Evolutionary conservation across 92 coral and sea anemone genomes (phyloP).

Genomic region (Heteractis magnifica): DNA sequence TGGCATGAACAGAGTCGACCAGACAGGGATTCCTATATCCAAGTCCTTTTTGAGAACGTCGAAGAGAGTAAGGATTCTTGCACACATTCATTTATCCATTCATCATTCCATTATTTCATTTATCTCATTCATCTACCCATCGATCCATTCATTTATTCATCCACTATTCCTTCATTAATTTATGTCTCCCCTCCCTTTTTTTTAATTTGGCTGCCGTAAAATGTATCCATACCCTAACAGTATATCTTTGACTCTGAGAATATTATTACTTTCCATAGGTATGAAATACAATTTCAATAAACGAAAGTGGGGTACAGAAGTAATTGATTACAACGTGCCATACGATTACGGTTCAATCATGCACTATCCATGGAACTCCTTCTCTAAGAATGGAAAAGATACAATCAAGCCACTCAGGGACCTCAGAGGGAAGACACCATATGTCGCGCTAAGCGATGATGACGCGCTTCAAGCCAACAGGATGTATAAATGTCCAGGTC

Average conservation of each 20-base stretch:
- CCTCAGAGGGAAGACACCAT: conserved; percentile 77
- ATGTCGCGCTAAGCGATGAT: conserved; percentile 77
- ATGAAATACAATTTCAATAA: conserved; percentile 88
- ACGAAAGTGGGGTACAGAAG: conserved; percentile 81
- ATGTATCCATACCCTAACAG: too few species aligned
- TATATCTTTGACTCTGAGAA: too few species aligned
- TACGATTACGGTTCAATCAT: conserved; percentile 88
- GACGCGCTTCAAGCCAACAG: conserved; percentile 88
- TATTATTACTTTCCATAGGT: conserved; percentile 32
- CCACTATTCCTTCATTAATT: too few species aligned
- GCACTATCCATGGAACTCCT: conserved; percentile 94
- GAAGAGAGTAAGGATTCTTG: conserved; percentile 53
- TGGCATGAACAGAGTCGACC: conserved; percentile 99
- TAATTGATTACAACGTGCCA: conserved; percentile 84
- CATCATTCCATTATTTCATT: not conserved
- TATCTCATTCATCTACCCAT: too few species aligned
- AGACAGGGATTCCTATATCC: conserved; percentile 79
- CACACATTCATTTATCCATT: not conserved
- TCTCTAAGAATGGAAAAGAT: conserved; percentile 75
- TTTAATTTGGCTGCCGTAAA: too few species aligned
- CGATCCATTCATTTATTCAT: too few species aligned
- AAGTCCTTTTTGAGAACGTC: conserved; percentile 66
- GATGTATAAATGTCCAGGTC: conserved; percentile 93
- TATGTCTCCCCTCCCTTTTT: too few species aligned
- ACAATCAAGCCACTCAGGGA: conserved; percentile 76